phyloP scores from a whole-genome alignment of 2,113 vertebrate genomes.

The Castor canadensis region DNA sequence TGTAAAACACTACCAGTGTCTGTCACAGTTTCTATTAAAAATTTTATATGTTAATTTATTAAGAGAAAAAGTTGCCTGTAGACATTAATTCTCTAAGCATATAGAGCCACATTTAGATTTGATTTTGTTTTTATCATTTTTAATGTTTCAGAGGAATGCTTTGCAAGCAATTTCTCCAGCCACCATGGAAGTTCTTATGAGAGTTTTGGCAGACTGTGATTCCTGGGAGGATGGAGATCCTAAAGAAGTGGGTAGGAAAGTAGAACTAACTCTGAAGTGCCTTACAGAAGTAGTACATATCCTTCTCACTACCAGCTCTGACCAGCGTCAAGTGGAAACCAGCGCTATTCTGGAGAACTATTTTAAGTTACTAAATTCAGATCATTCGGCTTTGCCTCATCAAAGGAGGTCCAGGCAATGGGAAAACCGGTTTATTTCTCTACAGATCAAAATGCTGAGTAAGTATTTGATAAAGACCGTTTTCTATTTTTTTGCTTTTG shows the following conservation, averaged over 20 bases:
- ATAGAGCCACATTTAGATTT: not conserved
- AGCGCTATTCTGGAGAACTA: conserved; percentile 96
- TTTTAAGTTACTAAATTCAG: conserved; percentile 98
- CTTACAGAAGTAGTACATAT: conserved; percentile 96
- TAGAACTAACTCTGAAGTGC: conserved; percentile 94
- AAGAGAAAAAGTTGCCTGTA: conserved; percentile 6
- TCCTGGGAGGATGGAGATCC: conserved; percentile 89
- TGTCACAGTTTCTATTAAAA: not conserved
- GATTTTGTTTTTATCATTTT: conserved; percentile 9
- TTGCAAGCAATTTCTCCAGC: conserved; percentile 97
- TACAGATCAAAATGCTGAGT: conserved; percentile 98
- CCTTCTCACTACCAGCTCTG: conserved; percentile 95
- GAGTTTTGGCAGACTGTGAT: conserved; percentile 93
- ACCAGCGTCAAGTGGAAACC: conserved; percentile 98
- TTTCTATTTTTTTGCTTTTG: not conserved
- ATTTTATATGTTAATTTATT: conserved; percentile 22
- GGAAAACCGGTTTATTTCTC: conserved; percentile 93
- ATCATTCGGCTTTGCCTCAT: conserved; percentile 90
- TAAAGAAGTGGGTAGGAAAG: conserved; percentile 91
- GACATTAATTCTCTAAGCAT: conserved; percentile 1
- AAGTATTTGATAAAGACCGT: conserved; percentile 74
- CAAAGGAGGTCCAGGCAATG: conserved; percentile 88
- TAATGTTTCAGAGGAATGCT: conserved; percentile 91
- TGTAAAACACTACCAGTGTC: not conserved
- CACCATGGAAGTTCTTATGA: conserved; percentile 98